Evolutionary conservation across 2,797 vertebrate genomes (phyloP), one percentile per base, ranked within the genome.

Genomic region (Arrhamphus sclerolepis): DNA sequence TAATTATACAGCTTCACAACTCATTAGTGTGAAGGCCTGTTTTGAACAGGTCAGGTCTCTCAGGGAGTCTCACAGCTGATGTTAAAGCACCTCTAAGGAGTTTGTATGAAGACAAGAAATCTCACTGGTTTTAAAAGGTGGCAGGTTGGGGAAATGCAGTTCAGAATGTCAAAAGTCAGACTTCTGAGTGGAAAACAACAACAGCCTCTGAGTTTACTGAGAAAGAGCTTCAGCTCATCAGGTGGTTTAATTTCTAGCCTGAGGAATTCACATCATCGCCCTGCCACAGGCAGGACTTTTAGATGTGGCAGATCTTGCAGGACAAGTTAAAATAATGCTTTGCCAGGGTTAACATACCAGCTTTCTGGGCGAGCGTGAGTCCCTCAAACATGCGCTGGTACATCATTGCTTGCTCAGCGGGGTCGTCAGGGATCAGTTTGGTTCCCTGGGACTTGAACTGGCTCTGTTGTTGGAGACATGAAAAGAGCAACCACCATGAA

Each of bases 361-460:
- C 43, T 73, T 89, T 93, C 49, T 89, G 58, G 19, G 1, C 24
- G 19, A 93, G 56, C 0, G 77, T 9, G 1, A 57, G 5, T 0
- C 54, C 56, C 78, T 93, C 93, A 58, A 92, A 86, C 65, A 84
- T 77, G 62, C 89, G 90, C 70, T 94, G 93, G 63, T 78, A 87
- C 81, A 92, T 88, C 53, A 77, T 11, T 0, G 89, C 93, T 21
- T 75, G 76, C 20, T 88, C 89, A 0, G 20, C 43, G 0, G 73
- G 38, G 39, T 51, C 56, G 3, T 91, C 88, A 0, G 92, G 89
- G 10, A 79, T 78, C 79, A 94, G 88, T 54, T 82, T 70, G 55
- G 14, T 81, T 11, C 92, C 92, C 77, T 92, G 88, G 18, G 74
- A 73, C 76, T 88, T 88, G 76, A 87, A 92, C 70, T 86, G 73